Base-by-base conservation (phyloP, 1,140 invertebrate species). In the Papilio aristodemus region DNA sequence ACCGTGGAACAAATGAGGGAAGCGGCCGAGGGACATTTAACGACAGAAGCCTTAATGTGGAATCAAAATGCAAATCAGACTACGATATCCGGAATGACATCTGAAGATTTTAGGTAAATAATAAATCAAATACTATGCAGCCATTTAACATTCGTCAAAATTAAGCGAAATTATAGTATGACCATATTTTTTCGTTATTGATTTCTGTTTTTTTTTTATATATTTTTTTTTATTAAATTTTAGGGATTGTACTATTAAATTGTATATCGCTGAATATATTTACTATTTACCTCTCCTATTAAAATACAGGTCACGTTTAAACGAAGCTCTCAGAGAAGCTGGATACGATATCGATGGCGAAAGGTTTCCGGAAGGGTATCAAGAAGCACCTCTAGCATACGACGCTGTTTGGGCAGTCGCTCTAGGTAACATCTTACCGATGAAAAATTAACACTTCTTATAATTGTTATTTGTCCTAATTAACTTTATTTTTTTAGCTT, bases 391-490 rank as follows among this genome's bases (percentile, higher is more conserved):
- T 0, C 90, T 99, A 37, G 99, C 99, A 13, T 99, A 99, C 84
- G 99, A 99, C 92, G 99, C 99, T 32, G 97, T 99, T 43, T 99
- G 99, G 99, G 97, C 98, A 19, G 95, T 99, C 17, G 98, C 98
- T 41, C 92, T 99, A 80, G 96, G 96, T 96, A 92, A 87, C 79
- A 66, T 73, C 71, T 58, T 58, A 66, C 50, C 46, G 43, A 38
- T 13, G 17, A 19, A 17, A 14, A 17, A 36, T n/a, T 17, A 60
- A 37, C 14, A 0, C 19, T 10, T 36, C 10, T 58, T 1, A 9
- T 5, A 38, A 17, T 11, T 60, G 9, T 11, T 37, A 14, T 32
- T 43, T 9, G 67, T 38, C 41, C 58, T 36, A 50, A 73, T 39
- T n/a, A 62, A 22, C 22, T 11, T 11, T 66, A 50, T 59, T 70